Conservation (phyloP, 2,113 vertebrate genomes). For the Sander vitreus region DNA sequence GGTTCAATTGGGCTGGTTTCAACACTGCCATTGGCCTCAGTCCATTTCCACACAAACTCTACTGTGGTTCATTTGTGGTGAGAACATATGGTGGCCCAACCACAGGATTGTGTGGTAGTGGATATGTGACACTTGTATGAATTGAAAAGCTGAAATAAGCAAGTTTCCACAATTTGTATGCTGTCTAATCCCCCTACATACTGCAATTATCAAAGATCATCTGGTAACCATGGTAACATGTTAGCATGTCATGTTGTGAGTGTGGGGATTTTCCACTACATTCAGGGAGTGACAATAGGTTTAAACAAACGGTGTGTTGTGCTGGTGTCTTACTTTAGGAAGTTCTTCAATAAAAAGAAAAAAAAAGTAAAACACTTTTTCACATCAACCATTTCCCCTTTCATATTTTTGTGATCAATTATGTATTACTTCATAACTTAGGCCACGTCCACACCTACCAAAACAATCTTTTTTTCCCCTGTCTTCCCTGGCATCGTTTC, state of each 20-base stretch:
- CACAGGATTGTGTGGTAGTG: slow-evolving; percentile 5
- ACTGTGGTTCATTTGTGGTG: slow-evolving; percentile 28
- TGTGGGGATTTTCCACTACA: not conserved
- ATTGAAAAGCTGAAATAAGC: slow-evolving; percentile 16
- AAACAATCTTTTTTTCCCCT: too few relatives aligned
- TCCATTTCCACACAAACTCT: slow-evolving; percentile 26
- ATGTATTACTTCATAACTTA: not conserved
- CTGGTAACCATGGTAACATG: not conserved
- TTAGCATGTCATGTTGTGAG: not conserved
- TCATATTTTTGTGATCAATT: not conserved
- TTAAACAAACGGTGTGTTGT: not conserved
- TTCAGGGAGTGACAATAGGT: not conserved
- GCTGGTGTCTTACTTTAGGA: not conserved
- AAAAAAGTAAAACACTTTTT: not conserved
- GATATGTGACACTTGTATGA: slow-evolving; percentile 3
- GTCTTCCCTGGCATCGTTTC: too few relatives aligned
- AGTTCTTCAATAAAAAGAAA: not conserved
- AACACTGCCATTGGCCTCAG: not conserved
- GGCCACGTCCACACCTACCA: too few relatives aligned
- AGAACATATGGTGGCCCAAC: slow-evolving; percentile 5
- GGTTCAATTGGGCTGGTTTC: not conserved
- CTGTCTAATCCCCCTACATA: not conserved
- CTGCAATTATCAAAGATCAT: not conserved
- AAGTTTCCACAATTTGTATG: slow-evolving; percentile 2
- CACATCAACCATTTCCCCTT: not conserved